Conservation (phyloP, 2,113 vertebrate species). For the Plectropomus leopardus region DNA sequence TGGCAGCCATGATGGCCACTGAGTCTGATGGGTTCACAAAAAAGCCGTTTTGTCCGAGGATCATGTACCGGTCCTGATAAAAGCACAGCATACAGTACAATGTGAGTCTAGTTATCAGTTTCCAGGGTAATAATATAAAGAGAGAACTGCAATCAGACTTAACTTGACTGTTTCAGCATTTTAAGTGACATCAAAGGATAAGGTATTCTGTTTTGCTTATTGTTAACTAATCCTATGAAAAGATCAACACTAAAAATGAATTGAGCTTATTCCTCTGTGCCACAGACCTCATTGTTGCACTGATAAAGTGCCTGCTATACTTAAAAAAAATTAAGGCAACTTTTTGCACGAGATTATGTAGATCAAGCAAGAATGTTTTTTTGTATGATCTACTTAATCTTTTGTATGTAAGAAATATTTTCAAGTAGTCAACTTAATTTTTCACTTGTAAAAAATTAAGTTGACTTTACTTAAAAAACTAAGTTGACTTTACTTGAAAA, state of each 20-base stretch:
- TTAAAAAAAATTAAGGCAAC: no score
- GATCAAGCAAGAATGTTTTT: no score
- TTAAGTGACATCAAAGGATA: neutral
- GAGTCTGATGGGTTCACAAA: constrained; percentile 98
- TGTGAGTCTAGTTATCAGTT: neutral
- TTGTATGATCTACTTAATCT: no score
- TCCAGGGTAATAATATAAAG: neutral
- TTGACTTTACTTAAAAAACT: no score
- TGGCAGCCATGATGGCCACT: constrained; percentile 96
- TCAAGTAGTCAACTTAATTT: no score
- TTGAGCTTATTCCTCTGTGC: neutral
- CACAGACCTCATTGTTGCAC: neutral
- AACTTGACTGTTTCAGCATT: neutral
- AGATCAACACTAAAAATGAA: neutral
- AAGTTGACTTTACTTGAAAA: no score
- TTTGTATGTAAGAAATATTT: no score
- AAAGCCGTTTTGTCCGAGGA: constrained; percentile 96
- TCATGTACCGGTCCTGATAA: constrained; percentile 96
- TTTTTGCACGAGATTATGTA: no score
- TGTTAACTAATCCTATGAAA: neutral
- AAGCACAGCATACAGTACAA: constrained; percentile 24
- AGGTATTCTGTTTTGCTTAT: no score
- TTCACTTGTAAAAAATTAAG: no score
- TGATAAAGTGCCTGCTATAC: no score
- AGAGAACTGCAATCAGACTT: neutral